Base-by-base conservation (phyloP, 2,797 vertebrate species). In the Rhinichthys osculus region DNA sequence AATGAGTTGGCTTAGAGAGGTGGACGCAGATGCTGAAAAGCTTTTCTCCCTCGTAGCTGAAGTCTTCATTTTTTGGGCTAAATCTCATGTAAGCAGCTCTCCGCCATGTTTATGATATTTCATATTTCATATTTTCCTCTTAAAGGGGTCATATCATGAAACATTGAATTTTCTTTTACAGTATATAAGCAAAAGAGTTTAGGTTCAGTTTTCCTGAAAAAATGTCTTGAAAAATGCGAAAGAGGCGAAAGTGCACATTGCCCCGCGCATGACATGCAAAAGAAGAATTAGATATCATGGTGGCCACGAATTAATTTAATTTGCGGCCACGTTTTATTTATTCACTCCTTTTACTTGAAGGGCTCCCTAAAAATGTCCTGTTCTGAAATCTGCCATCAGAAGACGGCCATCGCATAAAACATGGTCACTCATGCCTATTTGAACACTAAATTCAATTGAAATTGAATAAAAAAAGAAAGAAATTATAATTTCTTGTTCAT, bases 11-110 rank as follows among this genome's bases (percentile, higher is more conserved):
- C 93, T 98, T 42, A 96, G 95, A 91, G 95, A 97, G 67, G 93
- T 94, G 0, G 96, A 95, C 86, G 88, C 96, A 27, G 97, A 98
- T 87, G 97, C 97, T 0, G 96, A 98, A 91, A 96, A 96, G 82
- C 93, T 99, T 87, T 99, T 98, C 92, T 93, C 94, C 86, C 97
- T 99, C 95, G 97, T 97, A 90, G 97, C 97, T 73, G 97, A 98
- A 84, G 96, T 99, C 89, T 99, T 99, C 89, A 95, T 97, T 93
- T 98, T 97, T 91, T 99, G 98, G 98, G 96, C 97, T 81, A 99
- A 97, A 91, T 99, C 98, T 92, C 98, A 98, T 47, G 98, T 98
- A 92, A 97, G 97, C 91, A 79, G 71, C 79, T 88, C 40, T 74
- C 16, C 57, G 27, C 13, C 1, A 76, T 57, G 33, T 59, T 62